Base-by-base conservation (phyloP, 1,140 invertebrate species). In the Stegodyphus dumicola region DNA sequence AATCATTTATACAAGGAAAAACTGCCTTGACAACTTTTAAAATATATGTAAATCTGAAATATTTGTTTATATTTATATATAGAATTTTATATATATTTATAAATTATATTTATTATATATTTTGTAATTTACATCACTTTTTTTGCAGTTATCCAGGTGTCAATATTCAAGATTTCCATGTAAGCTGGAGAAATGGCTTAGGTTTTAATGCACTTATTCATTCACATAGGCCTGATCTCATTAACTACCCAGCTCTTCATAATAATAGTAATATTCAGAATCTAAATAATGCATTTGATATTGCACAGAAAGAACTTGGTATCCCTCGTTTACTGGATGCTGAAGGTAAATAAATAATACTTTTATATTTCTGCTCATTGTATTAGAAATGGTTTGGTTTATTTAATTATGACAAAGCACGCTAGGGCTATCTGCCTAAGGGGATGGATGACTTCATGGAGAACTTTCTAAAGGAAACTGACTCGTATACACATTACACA, bases 181-280 rank as follows among this genome's bases (percentile, higher is more conserved):
- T 89, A n/a, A 98, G 96, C n/a, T 99, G 98, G 98, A 92, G 97
- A 81, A 96, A 93, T 88, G 98, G 98, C 33, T 92, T 99, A 87
- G 98, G 96, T 33, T 99, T 99, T 92, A 99, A 98, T 91, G 98
- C 98, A 17, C 94, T 99, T 54, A 99, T 99, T 89, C 98, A 99
- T 89, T 94, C 97, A 48, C 97, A 99, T 91, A 93, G 97, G 79
- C 97, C 98, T 18, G 97, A 99, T 90, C 91, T 99, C 67, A 95
- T 99, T 89, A 94, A 96, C 89, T 99, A 95, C 92, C 92, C 93
- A 81, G 92, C 93, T 71, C 91, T 98, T 52, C 93, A 94, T 76
- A 94, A 94, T 48, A 92, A 92, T 73, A 94, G 94, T 88, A 94
- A 97, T 90, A 95, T 98, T 90, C 95, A 97, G 89, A 99, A 98